Evolutionary conservation across 2,888 invertebrate species (phyloP).

Genomic region (Tipula confusa): DNA sequence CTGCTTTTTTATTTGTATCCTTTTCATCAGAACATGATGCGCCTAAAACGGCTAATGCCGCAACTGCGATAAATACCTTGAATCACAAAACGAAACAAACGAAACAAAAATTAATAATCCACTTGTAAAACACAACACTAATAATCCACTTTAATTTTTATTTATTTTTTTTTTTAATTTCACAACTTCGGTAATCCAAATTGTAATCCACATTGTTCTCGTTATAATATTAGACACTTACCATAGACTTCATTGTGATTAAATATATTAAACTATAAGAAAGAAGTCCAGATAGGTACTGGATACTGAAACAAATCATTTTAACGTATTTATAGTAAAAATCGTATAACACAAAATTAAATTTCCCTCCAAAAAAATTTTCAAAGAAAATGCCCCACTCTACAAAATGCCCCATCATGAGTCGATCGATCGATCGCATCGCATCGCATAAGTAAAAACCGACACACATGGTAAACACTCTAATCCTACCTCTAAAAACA

Average conservation of each 20-base stretch:
- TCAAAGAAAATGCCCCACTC: not conserved
- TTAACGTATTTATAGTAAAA: not conserved
- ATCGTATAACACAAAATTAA: not conserved
- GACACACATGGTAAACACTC: not conserved
- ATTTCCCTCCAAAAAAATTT: not conserved
- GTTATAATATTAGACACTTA: not conserved
- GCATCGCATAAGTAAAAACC: not conserved
- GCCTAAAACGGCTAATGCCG: slow-evolving; percentile 31
- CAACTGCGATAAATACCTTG: slow-evolving; percentile 32
- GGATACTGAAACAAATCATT: slow-evolving; percentile 27
- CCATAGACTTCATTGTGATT: slow-evolving; percentile 31
- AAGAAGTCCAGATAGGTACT: slow-evolving; percentile 32
- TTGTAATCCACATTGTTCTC: not conserved
- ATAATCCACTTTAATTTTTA: not conserved
- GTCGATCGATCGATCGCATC: not conserved
- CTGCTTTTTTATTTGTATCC: slow-evolving; percentile 52
- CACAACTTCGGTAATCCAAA: not conserved
- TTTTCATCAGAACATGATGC: slow-evolving; percentile 53
- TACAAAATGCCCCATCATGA: not conserved
- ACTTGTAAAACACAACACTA: too few relatives aligned
- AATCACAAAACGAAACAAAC: not conserved
- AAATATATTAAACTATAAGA: not conserved
- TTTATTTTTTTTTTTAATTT: too few relatives aligned
- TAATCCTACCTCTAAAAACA: not conserved
- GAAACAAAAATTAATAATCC: not conserved